Percentiles rank a stretch among this genome's conserved stretches.
These are phyloP conservation scores for Hesperophylax magnus DNA, from an alignment of 1,140 invertebrate genomes.

Conservation along the genomic window DNA sequence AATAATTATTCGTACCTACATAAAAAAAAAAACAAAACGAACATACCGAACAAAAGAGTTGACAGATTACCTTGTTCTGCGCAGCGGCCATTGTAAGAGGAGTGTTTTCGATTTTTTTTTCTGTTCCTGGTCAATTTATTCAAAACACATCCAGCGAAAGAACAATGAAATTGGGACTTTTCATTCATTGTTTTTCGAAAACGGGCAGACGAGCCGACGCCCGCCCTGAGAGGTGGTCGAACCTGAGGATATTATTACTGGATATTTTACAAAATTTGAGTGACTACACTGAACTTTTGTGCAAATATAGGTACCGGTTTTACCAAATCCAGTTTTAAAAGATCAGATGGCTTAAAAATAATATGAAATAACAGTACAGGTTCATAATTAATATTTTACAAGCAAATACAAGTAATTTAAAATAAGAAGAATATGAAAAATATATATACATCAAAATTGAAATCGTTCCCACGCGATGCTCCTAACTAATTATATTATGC, in stretches of 20 bases:
- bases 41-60: slow-evolving; percentile 33
- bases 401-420: no score
- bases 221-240: slow-evolving; percentile 40
- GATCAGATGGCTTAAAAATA: no score
- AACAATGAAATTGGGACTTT: slow-evolving; percentile 36
- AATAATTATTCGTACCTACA: neutral
- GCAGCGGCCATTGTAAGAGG: slow-evolving; percentile 24
- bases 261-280: no score
- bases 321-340: no score
- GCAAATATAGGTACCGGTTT: no score
- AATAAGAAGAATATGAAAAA: no score
- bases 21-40: slow-evolving; percentile 11
- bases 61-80: slow-evolving; percentile 45
- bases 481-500: no score
- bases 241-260: neutral
- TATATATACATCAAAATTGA: no score
- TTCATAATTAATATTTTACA: no score
- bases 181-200: slow-evolving; percentile 56
- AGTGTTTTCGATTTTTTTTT: slow-evolving; percentile 22
- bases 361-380: no score
- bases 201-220: slow-evolving; percentile 48
- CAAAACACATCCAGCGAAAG: slow-evolving; percentile 19
- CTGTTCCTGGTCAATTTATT: slow-evolving; percentile 28
- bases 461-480: no score
- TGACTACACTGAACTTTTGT: no score